Conservation (phyloP, 2,113 vertebrate species). For the Trachemys scripta region DNA sequence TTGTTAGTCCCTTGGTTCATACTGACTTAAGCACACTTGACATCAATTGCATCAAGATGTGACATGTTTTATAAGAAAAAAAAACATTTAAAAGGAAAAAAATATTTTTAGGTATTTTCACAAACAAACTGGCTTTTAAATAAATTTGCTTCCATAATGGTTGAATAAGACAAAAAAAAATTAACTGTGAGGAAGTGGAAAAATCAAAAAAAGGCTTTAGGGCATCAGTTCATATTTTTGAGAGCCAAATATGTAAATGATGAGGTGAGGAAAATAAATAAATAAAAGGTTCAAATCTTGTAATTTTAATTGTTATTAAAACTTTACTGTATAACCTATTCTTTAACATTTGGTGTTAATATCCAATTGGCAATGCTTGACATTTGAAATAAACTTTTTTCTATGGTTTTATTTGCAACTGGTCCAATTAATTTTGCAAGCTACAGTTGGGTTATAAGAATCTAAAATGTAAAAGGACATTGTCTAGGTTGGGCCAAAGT, state of each 20-base stretch:
- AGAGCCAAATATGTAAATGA: slow-evolving; percentile 95
- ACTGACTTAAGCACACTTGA: slow-evolving; percentile 99
- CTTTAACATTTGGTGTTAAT: slow-evolving; percentile 98
- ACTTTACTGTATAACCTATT: slow-evolving; percentile 95
- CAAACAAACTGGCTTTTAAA: slow-evolving; percentile 98
- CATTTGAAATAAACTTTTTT: slow-evolving; percentile 93
- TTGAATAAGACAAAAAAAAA: slow-evolving; percentile 81
- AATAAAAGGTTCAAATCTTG: slow-evolving; percentile 88
- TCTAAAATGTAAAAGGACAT: slow-evolving; percentile 73
- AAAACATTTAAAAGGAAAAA: slow-evolving; percentile 86
- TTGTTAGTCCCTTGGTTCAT: slow-evolving; percentile 92
- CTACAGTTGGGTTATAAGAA: slow-evolving; percentile 76
- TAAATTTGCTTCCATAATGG: slow-evolving; percentile 96
- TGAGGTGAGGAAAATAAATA: slow-evolving; percentile 81
- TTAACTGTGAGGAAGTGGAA: slow-evolving; percentile 82
- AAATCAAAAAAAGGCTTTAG: slow-evolving; percentile 85
- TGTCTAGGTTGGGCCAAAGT: slow-evolving; percentile 68
- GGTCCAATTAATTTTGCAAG: slow-evolving; percentile 84
- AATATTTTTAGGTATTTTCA: slow-evolving; percentile 99
- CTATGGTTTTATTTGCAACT: slow-evolving; percentile 90
- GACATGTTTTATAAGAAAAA: slow-evolving; percentile 92
- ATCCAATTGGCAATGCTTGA: slow-evolving; percentile 93
- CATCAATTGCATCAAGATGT: slow-evolving; percentile 96
- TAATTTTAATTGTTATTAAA: slow-evolving; percentile 97
- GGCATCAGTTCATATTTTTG: slow-evolving; percentile 92